Evolutionary conservation across 2,113 vertebrate genomes (phyloP).

Genomic region (Phalacrocorax brasilianus): DNA sequence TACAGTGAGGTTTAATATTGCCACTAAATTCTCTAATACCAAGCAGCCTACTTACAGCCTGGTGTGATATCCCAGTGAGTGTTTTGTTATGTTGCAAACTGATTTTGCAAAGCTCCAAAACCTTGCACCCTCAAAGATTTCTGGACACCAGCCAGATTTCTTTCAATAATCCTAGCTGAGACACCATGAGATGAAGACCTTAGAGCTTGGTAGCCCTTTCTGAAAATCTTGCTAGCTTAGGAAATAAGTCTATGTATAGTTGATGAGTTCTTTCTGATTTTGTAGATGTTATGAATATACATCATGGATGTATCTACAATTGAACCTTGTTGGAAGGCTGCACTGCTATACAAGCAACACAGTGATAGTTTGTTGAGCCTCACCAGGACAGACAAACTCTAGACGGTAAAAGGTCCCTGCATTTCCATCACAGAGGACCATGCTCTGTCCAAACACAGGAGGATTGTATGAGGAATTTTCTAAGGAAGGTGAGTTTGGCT

Average conservation of each 20-base stretch:
- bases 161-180: not conserved
- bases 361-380: not conserved
- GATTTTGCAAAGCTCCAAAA: constrained; percentile 5
- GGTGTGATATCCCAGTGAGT: not conserved
- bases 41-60: not conserved
- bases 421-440: not conserved
- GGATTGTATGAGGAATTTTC: not conserved
- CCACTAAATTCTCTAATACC: not conserved
- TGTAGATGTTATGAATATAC: not conserved
- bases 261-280: not conserved
- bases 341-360: not conserved
- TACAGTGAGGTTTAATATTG: not conserved
- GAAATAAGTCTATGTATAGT: not conserved
- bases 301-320: not conserved
- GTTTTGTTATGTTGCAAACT: not conserved
- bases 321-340: not conserved
- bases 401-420: not conserved
- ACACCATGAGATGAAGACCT: not conserved
- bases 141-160: not conserved
- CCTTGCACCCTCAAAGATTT: not conserved
- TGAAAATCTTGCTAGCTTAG: not conserved
- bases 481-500: not conserved
- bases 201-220: not conserved
- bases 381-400: not conserved
- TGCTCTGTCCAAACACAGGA: not conserved